These are phyloP conservation scores for Rhagium mordax DNA, from an alignment of 2,888 invertebrate genomes.

Conservation along the genomic window DNA sequence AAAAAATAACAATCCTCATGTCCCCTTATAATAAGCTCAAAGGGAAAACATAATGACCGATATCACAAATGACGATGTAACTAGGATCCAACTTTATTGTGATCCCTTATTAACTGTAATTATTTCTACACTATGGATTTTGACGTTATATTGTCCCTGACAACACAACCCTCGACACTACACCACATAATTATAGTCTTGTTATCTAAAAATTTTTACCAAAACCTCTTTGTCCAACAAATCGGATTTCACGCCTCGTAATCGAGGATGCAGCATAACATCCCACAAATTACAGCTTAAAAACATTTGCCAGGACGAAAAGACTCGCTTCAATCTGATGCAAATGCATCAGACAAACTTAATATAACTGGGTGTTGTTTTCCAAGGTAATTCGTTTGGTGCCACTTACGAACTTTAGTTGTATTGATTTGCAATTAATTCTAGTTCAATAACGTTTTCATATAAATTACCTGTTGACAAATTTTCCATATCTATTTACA, in stretches of 20 bases:
- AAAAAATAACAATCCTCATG: constrained; percentile 57
- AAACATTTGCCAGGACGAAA: too few relatives aligned
- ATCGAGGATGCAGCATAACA: background rate
- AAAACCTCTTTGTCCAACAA: constrained; percentile 47
- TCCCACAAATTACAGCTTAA: too few relatives aligned
- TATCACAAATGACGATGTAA: constrained; percentile 62
- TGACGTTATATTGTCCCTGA: constrained; percentile 42
- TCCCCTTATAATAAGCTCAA: constrained; percentile 54
- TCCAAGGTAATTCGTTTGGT: too few relatives aligned
- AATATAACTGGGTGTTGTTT: too few relatives aligned
- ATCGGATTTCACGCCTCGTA: constrained; percentile 54
- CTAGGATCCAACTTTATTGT: constrained; percentile 62
- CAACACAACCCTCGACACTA: constrained; percentile 32
- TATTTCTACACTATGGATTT: constrained; percentile 55
- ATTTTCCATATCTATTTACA: background rate
- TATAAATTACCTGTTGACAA: too few relatives aligned
- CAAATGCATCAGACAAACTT: too few relatives aligned
- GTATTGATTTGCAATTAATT: too few relatives aligned
- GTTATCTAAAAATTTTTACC: constrained; percentile 45
- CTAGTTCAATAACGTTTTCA: too few relatives aligned
- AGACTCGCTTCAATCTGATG: too few relatives aligned
- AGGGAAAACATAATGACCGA: constrained; percentile 62
- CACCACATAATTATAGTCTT: constrained; percentile 41
- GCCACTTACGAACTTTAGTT: too few relatives aligned
- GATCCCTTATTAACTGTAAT: constrained; percentile 64